These are phyloP conservation scores for Nothobranchius furzeri DNA, from an alignment of 2,113 vertebrate genomes.

Conservation along the genomic window DNA sequence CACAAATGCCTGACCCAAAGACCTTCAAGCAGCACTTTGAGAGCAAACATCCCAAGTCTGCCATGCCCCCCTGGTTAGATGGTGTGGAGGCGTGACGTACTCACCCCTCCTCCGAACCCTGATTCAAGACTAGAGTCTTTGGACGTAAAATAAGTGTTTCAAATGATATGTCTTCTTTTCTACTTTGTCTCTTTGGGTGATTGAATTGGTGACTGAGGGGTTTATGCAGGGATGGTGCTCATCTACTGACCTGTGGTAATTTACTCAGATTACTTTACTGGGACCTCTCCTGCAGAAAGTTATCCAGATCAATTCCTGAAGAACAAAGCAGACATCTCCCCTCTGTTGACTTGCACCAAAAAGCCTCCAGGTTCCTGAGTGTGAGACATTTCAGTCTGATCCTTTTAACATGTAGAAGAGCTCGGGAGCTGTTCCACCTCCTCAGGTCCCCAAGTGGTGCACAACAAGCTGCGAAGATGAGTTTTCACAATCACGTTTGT, in stretches of 20 bases:
- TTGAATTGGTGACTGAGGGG: constrained; percentile 10
- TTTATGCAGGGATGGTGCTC: constrained; percentile 17
- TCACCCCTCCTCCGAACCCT: constrained; percentile 3
- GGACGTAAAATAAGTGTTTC: constrained; percentile 11
- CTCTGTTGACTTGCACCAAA: constrained; percentile 14
- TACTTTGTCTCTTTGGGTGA: constrained; percentile 18
- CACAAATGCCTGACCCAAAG: constrained; percentile 79
- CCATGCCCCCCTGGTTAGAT: constrained; percentile 64
- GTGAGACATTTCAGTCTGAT: constrained; percentile 32
- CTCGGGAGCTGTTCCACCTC: neutral
- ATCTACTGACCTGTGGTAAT: neutral
- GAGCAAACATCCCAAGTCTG: constrained; percentile 77
- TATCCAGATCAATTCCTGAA: neutral
- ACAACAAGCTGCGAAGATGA: constrained; percentile 11
- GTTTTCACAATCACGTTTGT: constrained; percentile 9
- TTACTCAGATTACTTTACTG: neutral
- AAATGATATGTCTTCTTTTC: constrained; percentile 10
- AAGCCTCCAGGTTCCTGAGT: neutral
- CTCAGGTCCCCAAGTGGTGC: constrained; percentile 36
- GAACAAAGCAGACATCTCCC: neutral
- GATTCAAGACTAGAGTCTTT: constrained; percentile 28
- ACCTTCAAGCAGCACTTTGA: constrained; percentile 81
- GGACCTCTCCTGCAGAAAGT: neutral
- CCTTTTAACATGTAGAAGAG: constrained; percentile 21
- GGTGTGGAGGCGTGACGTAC: constrained; percentile 39